phyloP scores from a whole-genome alignment of 2,888 invertebrate genomes.

The Campoplex capitator region DNA sequence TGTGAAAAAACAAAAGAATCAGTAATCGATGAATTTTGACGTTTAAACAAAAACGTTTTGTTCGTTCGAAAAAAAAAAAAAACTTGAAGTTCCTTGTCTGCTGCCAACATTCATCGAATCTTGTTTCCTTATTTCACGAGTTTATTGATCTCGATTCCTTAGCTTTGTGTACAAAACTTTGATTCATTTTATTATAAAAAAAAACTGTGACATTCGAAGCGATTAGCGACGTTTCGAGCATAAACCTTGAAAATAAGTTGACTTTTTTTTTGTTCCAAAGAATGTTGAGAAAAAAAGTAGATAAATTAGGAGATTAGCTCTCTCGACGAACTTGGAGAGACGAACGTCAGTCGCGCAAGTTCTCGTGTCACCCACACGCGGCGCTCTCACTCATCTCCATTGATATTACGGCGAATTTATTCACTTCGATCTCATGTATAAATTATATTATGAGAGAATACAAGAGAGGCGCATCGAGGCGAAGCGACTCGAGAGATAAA shows the following conservation, averaged over 20 bases:
- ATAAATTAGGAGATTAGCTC: conserved; percentile 9
- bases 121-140: conserved; percentile 14
- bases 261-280: neutral
- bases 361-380: conserved; percentile 8
- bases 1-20: neutral
- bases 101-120: neutral
- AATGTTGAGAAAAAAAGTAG: conserved; percentile 8
- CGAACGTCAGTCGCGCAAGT: conserved; percentile 57
- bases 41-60: neutral
- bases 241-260: conserved; percentile 15
- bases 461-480: conserved; percentile 81
- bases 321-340: conserved; percentile 20
- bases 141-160: conserved; percentile 50
- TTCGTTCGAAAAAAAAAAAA: neutral
- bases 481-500: conserved; percentile 80
- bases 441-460: conserved; percentile 74
- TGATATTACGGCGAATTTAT: conserved; percentile 65
- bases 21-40: neutral
- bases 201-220: too few relatives aligned
- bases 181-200: conserved; percentile 7
- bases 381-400: conserved; percentile 3
- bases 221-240: too few relatives aligned
- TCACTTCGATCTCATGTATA: conserved; percentile 64
- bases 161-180: neutral
- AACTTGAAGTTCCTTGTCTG: neutral